Percentiles rank a stretch among this genome's conserved stretches.
Conservation (phyloP, 2,888 invertebrate genomes). For the Cephus runcator region DNA sequence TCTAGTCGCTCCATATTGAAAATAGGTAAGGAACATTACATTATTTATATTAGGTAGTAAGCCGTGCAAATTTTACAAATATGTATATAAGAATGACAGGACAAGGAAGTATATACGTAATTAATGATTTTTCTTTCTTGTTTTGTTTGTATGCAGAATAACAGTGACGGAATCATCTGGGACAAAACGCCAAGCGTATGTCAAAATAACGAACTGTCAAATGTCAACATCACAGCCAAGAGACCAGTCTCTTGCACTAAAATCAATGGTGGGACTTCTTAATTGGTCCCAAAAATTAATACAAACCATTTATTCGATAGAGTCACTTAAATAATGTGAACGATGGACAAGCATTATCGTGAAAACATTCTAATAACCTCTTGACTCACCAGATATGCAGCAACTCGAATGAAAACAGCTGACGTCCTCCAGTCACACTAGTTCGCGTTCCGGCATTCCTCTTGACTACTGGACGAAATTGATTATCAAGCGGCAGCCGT, state of each 20-base stretch:
- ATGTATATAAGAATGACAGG: background rate
- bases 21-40: background rate
- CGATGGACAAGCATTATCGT: conserved; percentile 17
- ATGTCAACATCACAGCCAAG: background rate
- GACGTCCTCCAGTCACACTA: conserved; percentile 56
- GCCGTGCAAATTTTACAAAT: background rate
- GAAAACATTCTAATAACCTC: conserved; percentile 34
- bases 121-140: background rate
- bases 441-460: conserved; percentile 43
- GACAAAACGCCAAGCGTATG: background rate
- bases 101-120: background rate
- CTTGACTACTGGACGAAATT: conserved; percentile 11
- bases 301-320: background rate
- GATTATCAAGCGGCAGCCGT: background rate
- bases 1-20: background rate
- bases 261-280: background rate
- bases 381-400: conserved; percentile 57
- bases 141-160: background rate
- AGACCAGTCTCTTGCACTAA: background rate
- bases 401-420: conserved; percentile 56
- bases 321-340: background rate
- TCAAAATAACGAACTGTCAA: background rate
- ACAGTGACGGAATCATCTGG: background rate
- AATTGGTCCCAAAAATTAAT: background rate
- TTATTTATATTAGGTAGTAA: background rate